These are phyloP conservation scores for Girardia tigrina DNA, from an alignment of 2,888 invertebrate genomes.

Conservation along the genomic window DNA sequence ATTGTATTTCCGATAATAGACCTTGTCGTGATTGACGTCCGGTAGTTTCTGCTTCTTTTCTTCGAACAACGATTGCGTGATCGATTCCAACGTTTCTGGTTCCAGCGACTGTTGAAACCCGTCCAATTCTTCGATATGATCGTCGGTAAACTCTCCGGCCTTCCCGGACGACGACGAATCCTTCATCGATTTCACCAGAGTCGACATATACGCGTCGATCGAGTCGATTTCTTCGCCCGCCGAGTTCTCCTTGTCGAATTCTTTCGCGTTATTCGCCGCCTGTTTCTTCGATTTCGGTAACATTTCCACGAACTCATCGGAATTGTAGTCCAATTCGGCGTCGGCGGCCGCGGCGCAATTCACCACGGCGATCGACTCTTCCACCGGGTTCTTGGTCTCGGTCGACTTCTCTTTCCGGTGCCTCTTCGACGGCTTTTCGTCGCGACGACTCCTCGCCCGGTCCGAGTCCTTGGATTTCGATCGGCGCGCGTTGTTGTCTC, in stretches of 20 bases:
- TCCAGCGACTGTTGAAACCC: neutral
- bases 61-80: neutral
- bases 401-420: neutral
- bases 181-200: neutral
- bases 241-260: neutral
- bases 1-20: conserved; percentile 9
- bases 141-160: neutral
- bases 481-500: too few species aligned
- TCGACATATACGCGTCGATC: neutral
- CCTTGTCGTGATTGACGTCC: conserved; percentile 1
- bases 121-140: neutral
- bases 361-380: neutral
- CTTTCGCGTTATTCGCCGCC: neutral
- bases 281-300: neutral
- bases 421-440: conserved; percentile 2
- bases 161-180: neutral
- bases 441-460: neutral
- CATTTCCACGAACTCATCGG: conserved; percentile 15
- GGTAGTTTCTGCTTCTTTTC: conserved; percentile 24
- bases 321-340: neutral
- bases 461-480: neutral
- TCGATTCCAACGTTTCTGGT: neutral
- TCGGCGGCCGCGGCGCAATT: neutral
- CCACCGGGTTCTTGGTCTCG: neutral
- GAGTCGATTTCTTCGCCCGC: neutral